These are phyloP conservation scores for Ondatra zibethicus DNA, from an alignment of 2,113 vertebrate species.

Conservation along the genomic window DNA sequence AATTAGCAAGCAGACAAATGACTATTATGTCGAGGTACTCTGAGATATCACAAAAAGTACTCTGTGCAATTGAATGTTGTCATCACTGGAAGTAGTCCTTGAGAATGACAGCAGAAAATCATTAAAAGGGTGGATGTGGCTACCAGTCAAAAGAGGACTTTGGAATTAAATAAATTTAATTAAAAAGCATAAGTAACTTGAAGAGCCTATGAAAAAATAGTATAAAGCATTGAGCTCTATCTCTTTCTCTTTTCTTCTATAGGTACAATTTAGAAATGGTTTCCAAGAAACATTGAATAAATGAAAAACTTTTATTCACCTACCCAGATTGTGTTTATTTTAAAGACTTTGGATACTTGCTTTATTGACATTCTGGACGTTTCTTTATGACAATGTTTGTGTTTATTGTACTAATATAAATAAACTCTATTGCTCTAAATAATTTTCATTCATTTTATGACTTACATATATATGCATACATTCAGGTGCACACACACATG, in stretches of 20 bases:
- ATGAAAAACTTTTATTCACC: conserved; percentile 68
- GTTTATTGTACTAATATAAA: neutral
- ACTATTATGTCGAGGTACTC: neutral
- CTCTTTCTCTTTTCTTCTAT: neutral
- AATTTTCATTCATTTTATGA: neutral
- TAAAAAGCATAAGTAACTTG: neutral
- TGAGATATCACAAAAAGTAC: conserved; percentile 27
- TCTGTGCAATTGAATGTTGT: conserved; percentile 33
- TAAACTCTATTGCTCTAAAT: neutral
- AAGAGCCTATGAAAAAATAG: neutral
- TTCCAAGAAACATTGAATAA: conserved; percentile 55
- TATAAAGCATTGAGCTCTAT: neutral
- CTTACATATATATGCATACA: neutral
- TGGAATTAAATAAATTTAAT: conserved; percentile 8
- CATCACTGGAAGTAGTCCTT: neutral
- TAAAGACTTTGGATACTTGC: conserved; percentile 53
- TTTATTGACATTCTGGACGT: conserved; percentile 34
- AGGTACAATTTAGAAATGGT: conserved; percentile 14
- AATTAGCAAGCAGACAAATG: neutral
- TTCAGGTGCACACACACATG: too few species aligned
- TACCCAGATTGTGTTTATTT: conserved; percentile 24
- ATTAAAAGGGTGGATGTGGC: neutral
- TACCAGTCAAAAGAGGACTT: neutral
- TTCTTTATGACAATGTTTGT: conserved; percentile 18
- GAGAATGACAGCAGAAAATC: neutral